phyloP scores from a whole-genome alignment of 2,797 vertebrate genomes.

The Rhinogobio ventralis region DNA sequence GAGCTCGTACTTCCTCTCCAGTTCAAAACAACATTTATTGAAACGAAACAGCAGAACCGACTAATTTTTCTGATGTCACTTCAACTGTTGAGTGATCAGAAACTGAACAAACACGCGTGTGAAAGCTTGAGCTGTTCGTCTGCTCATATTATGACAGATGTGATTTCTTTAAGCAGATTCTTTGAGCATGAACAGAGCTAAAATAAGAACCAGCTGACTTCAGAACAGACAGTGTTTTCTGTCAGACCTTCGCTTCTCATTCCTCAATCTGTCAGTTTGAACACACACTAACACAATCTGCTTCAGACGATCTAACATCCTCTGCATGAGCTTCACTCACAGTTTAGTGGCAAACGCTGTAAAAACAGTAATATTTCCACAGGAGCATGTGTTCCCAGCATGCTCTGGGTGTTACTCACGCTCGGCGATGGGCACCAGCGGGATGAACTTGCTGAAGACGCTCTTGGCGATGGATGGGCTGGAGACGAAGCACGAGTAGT shows the following conservation, averaged over 20 bases:
- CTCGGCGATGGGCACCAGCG: slow-evolving; percentile 88
- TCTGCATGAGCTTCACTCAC: neutral
- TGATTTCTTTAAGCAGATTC: neutral
- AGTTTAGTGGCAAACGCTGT: neutral
- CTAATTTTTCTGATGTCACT: neutral
- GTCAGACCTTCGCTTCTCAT: slow-evolving; percentile 13
- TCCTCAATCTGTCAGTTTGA: slow-evolving; percentile 1
- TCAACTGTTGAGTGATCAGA: neutral
- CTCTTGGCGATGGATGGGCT: slow-evolving; percentile 96
- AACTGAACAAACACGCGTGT: neutral
- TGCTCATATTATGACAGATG: neutral
- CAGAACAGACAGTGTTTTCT: neutral
- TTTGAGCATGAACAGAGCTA: neutral
- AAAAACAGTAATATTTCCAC: neutral
- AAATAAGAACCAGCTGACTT: neutral
- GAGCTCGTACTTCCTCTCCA: neutral
- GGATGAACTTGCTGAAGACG: slow-evolving; percentile 98
- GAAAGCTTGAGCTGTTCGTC: neutral
- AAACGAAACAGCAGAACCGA: neutral
- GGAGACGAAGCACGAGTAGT: slow-evolving; percentile 96
- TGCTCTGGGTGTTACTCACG: slow-evolving; percentile 84
- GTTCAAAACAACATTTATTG: neutral
- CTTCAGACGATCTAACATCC: slow-evolving; percentile 38
- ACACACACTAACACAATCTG: neutral
- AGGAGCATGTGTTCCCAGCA: neutral